phyloP scores from a whole-genome alignment of 2,888 invertebrate species.

The Ochlodes sylvanus region DNA sequence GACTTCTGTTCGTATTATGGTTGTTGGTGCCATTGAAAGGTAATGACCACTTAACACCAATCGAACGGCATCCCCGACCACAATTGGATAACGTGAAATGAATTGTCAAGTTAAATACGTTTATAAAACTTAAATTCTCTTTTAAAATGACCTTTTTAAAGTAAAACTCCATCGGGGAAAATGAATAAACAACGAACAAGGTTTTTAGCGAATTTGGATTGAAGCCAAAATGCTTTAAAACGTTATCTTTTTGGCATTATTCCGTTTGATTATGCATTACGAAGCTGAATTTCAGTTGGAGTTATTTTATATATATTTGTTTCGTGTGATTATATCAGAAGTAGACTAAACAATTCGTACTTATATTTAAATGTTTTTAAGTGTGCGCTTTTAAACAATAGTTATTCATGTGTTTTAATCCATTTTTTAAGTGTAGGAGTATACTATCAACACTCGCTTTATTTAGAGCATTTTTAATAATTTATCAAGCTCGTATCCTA shows the following conservation, averaged over 20 bases:
- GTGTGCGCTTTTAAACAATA: too few species aligned
- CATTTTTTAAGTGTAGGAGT: too few species aligned
- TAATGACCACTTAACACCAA: background rate
- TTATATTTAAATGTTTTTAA: background rate
- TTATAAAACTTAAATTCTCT: slow-evolving; percentile 27
- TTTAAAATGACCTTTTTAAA: slow-evolving; percentile 35
- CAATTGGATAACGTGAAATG: slow-evolving; percentile 1
- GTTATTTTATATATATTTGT: slow-evolving; percentile 22
- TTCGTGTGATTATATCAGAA: background rate
- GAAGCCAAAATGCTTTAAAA: slow-evolving; percentile 38
- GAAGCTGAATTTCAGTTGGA: slow-evolving; percentile 30
- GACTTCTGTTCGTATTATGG: background rate
- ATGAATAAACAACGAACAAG: slow-evolving; percentile 39
- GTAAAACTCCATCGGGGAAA: slow-evolving; percentile 39
- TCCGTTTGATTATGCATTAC: slow-evolving; percentile 40
- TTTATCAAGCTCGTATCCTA: too few species aligned
- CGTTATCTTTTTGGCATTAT: slow-evolving; percentile 40
- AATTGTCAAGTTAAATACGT: slow-evolving; percentile 14
- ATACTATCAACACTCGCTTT: too few species aligned
- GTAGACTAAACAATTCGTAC: background rate
- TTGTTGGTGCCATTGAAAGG: background rate
- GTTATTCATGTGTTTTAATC: too few species aligned
- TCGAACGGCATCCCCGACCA: background rate
- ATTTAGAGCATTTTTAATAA: too few species aligned
- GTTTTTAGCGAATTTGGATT: slow-evolving; percentile 39